Evolutionary conservation across 2,888 invertebrate genomes (phyloP), one percentile per base, ranked within the genome.

Genomic region (Agrotis clavis): DNA sequence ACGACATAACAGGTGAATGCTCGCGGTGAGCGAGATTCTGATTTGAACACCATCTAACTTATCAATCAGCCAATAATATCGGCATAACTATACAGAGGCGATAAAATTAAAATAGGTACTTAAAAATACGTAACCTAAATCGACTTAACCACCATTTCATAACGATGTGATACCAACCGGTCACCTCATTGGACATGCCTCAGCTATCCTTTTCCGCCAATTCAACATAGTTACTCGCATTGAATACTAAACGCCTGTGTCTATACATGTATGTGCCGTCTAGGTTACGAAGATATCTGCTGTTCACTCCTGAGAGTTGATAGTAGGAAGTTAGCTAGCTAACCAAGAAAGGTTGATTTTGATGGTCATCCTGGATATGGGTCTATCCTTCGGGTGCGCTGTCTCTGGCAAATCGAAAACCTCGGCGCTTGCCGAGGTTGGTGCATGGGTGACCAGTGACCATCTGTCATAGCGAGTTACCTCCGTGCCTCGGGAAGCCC

Each of bases 121-220:
- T 56, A 56, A 65, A 65, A n/a, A n/a, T 25, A 30, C 16, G 7
- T n/a, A 65, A 53, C 41, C 5, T 35, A 35, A 35, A 5, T 35
- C 6, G 35, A 35, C 35, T 35, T 21, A 50, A 21, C n/a, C 9
- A 47, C 35, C 50, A 30, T 50, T 45, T 9, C 9, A 51, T 19
- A 50, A 6, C 19, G 35, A 14, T 2, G 14, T 51, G 25, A 25
- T 35, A 18, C 35, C 14, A n/a, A 73, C 56, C 45, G 25, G n/a
- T 13, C n/a, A 2, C 7, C 51, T 57, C 47, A 41, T 53, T 35
- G 6, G 7, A 25, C 19, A 59, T 54, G n/a, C 45, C 35, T 45
- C 18, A 3, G 18, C 18, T 50, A 59, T 19, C 45, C 6, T 41
- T 75, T 75, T 75, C 75, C 75, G 75, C 21, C 18, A 60, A 50